A percentile compares a stretch with the other conserved stretches of the same genome.
Conservation (phyloP, 2,113 vertebrate species). For the Salvelinus namaycush region DNA sequence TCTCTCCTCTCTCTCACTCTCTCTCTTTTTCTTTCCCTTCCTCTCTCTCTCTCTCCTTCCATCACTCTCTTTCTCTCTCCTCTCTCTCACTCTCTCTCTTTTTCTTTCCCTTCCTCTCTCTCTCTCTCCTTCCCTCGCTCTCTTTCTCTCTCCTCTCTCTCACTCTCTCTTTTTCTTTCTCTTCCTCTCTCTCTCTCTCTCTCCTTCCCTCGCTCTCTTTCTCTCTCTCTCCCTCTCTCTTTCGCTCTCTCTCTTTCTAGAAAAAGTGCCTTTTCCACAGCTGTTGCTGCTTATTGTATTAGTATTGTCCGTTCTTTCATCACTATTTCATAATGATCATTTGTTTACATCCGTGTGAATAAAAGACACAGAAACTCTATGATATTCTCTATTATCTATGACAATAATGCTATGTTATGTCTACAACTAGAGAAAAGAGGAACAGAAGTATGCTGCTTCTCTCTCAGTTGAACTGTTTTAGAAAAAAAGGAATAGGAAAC, state of each 20-base stretch:
- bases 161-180: constrained; percentile 7
- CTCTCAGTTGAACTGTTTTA: background rate
- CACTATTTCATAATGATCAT: background rate
- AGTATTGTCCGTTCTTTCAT: background rate
- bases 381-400: too few species aligned
- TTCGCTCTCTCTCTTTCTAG: background rate
- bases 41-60: background rate
- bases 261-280: background rate
- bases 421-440: too few species aligned
- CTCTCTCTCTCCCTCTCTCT: background rate
- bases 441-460: background rate
- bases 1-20: background rate
- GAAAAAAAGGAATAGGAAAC: constrained; percentile 50
- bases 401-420: too few species aligned
- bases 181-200: background rate
- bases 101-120: too few species aligned
- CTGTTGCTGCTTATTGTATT: background rate
- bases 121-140: too few species aligned
- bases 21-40: background rate
- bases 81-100: constrained; percentile 6
- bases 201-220: background rate
- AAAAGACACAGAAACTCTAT: background rate
- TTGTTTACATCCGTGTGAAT: background rate
- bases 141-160: background rate
- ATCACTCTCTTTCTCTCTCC: constrained; percentile 8